These are phyloP conservation scores for Drosophila cognata DNA, from an alignment of 2,888 invertebrate species.

Conservation along the genomic window DNA sequence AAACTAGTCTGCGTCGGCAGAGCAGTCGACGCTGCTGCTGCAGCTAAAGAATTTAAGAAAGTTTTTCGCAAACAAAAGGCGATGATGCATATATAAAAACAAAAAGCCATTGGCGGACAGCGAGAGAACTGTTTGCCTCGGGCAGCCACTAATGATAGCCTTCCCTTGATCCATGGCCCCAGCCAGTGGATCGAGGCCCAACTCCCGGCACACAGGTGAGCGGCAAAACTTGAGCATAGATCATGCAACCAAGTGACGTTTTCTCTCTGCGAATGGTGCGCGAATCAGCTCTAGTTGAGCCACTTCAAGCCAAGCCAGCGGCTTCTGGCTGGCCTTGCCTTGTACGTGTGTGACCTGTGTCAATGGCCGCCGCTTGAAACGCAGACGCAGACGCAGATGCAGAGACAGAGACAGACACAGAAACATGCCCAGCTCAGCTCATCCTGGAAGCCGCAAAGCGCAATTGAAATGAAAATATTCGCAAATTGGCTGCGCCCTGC, in stretches of 20 bases:
- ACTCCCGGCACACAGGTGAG: constrained; percentile 43
- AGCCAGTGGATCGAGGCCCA: constrained; percentile 44
- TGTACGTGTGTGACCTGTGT: constrained; percentile 73
- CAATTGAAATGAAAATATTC: constrained; percentile 83
- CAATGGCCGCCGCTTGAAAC: constrained; percentile 58
- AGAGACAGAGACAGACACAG: constrained; percentile 20
- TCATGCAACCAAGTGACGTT: constrained; percentile 77
- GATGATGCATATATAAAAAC: constrained; percentile 63
- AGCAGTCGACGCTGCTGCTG: constrained; percentile 43
- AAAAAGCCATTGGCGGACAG: constrained; percentile 21
- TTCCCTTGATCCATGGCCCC: constrained; percentile 62
- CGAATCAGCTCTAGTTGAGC: constrained; percentile 27
- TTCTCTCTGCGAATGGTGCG: constrained; percentile 38
- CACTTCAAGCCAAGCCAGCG: constrained; percentile 23
- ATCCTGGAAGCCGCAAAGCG: constrained; percentile 66
- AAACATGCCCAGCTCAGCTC: constrained; percentile 21
- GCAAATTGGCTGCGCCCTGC: constrained; percentile 82
- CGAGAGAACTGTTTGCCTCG: constrained; percentile 49
- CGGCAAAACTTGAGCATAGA: constrained; percentile 67
- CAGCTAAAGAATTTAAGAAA: constrained; percentile 77
- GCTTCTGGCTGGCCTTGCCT: constrained; percentile 60
- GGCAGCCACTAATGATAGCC: constrained; percentile 76
- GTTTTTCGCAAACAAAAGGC: constrained; percentile 81
- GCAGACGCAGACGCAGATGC: constrained; percentile 37
- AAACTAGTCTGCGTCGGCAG: constrained; percentile 74